A percentile compares a stretch with the other conserved stretches of the same genome.
These are phyloP conservation scores for Eulemur mongoz DNA, from an alignment of 2,797 vertebrate species.

Conservation along the genomic window DNA sequence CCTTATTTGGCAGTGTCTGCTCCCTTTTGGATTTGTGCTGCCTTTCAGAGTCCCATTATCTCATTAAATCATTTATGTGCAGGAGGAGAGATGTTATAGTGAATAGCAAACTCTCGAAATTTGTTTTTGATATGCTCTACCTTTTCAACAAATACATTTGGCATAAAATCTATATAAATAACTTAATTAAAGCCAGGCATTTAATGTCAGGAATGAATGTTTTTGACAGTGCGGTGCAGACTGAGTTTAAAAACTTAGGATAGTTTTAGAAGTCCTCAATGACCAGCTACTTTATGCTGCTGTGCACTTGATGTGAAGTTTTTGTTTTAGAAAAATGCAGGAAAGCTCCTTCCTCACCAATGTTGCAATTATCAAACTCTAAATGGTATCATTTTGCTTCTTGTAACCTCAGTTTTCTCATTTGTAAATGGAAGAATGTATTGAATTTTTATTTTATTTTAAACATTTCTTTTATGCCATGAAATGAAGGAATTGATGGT, in stretches of 20 bases:
- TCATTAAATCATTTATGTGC: conserved; percentile 68
- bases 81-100: neutral
- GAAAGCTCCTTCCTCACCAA: neutral
- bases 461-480: neutral
- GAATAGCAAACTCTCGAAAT: conserved; percentile 41
- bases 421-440: neutral
- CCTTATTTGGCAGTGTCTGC: conserved; percentile 34
- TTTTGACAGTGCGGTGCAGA: neutral
- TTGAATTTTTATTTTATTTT: neutral
- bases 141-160: conserved; percentile 58
- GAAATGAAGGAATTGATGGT: neutral
- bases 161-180: conserved; percentile 53
- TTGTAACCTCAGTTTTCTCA: neutral
- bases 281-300: neutral
- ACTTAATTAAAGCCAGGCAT: neutral
- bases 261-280: neutral
- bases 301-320: neutral
- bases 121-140: conserved; percentile 41
- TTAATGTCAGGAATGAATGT: conserved; percentile 1
- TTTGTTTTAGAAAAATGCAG: neutral
- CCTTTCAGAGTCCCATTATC: conserved; percentile 25
- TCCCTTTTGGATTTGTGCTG: neutral
- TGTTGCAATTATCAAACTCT: neutral
- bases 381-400: neutral
- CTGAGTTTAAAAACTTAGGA: neutral